Evolutionary conservation across 2,113 vertebrate species (phyloP).

Genomic region (Cariama cristata): DNA sequence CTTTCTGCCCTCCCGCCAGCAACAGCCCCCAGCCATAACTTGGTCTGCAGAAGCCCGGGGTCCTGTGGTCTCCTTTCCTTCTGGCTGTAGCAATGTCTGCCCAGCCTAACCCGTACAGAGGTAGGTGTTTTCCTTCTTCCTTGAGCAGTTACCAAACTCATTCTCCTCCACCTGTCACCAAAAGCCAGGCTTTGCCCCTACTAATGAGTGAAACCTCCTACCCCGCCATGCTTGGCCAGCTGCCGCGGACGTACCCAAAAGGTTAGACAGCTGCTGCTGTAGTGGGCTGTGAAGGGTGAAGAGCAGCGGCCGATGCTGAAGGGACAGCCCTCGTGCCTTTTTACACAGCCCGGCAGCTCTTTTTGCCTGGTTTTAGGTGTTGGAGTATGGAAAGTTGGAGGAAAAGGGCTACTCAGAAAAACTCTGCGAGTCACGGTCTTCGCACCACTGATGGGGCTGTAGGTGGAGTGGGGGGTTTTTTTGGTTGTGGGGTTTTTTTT

Average conservation of each 20-base stretch:
- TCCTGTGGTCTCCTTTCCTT: background rate
- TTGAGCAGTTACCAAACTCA: background rate
- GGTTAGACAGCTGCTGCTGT: background rate
- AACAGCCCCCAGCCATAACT: background rate
- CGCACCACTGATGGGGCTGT: background rate
- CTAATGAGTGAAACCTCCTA: background rate
- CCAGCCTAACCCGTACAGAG: background rate
- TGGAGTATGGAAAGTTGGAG: background rate
- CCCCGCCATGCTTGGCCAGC: fast-evolving
- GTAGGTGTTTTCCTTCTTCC: background rate
- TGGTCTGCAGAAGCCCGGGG: background rate
- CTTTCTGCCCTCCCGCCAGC: background rate
- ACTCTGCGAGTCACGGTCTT: background rate
- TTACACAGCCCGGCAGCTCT: background rate
- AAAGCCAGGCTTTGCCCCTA: background rate
- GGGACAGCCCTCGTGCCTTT: background rate
- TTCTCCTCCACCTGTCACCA: background rate
- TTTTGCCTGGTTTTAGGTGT: background rate
- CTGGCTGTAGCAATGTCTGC: background rate
- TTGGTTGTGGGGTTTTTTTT: background rate
- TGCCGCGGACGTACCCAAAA: background rate
- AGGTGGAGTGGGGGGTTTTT: background rate
- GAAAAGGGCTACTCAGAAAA: background rate
- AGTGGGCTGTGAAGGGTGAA: background rate
- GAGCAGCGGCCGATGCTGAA: background rate